Conservation (phyloP, 2,888 invertebrate species). For the Anoplius nigerrimus region DNA sequence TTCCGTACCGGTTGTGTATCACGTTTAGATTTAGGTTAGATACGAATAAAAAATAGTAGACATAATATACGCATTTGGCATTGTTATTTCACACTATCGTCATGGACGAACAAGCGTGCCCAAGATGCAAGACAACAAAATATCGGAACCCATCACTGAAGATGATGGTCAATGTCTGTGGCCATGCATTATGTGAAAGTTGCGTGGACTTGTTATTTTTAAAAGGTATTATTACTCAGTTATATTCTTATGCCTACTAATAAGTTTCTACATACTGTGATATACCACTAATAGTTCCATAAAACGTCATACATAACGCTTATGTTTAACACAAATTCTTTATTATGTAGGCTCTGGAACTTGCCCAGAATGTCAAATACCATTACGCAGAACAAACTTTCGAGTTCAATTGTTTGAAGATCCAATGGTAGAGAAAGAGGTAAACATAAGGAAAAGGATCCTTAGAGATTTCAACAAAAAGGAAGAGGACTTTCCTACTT, state of each 20-base stretch:
- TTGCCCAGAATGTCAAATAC: slow-evolving; percentile 95
- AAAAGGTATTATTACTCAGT: slow-evolving; percentile 82
- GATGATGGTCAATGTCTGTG: slow-evolving; percentile 98
- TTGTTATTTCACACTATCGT: slow-evolving; percentile 12
- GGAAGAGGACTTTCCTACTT: slow-evolving; percentile 91
- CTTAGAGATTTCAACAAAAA: slow-evolving; percentile 95
- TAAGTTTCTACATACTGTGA: neutral
- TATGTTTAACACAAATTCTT: slow-evolving; percentile 28
- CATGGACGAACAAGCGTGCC: slow-evolving; percentile 87
- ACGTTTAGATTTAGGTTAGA: too few relatives aligned
- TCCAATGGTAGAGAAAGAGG: slow-evolving; percentile 96
- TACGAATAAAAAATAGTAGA: neutral
- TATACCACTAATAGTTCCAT: too few relatives aligned
- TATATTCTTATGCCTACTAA: neutral
- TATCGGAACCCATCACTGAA: slow-evolving; percentile 97
- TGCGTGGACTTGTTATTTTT: slow-evolving; percentile 97
- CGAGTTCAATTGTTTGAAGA: slow-evolving; percentile 98
- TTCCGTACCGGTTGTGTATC: too few relatives aligned
- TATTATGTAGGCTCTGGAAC: slow-evolving; percentile 90
- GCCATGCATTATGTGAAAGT: slow-evolving; percentile 97
- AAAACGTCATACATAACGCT: slow-evolving; percentile 25
- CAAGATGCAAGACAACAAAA: slow-evolving; percentile 97
- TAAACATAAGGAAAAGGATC: slow-evolving; percentile 93
- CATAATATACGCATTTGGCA: neutral
- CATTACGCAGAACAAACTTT: slow-evolving; percentile 91